Evolutionary conservation across 2,888 invertebrate species (phyloP), one percentile per base, ranked within the genome.

Genomic region (Spisula subtruncata): DNA sequence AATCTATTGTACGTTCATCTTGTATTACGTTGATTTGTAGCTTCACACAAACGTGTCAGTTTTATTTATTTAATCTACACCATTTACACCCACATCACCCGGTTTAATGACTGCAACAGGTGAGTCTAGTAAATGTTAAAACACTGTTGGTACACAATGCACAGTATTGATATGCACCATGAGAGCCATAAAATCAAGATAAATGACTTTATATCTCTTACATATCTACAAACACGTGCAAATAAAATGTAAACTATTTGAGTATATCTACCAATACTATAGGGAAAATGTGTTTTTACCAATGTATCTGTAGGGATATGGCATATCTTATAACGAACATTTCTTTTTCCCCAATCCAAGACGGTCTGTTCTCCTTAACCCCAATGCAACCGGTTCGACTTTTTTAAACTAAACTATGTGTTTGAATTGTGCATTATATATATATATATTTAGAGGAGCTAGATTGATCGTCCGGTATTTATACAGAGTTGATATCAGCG

Each of bases 211-310:
- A 41, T 66, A 66, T 66, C 41, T 66, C 25, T 66, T 25, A 25
- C 60, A 25, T 66, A 66, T 66, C 60, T 66, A 66, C 1, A 66
- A 25, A 25, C 60, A 66, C 60, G 60, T 66, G n/a, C 25, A n/a
- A 66, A 66, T 66, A 66, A 66, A 66, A 66, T 66, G 20, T 66
- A 25, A 66, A 66, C 25, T 66, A 66, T 66, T 66, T 25, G 60
- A 25, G 8, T n/a, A 6, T 25, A 66, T 66, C 60, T 66, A n/a
- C 25, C 60, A 25, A n/a, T 25, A 66, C 25, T 66, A n/a, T n/a
- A 10, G 60, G 6, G 60, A 25, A 66, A 66, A 66, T 66, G n/a
- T 25, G 60, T n/a, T 66, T 66, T 25, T 66, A 25, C 60, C 25
- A 25, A 12, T 1, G n/a, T 25, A 66, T 66, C 25, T 25, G 10